Evolutionary conservation across 2,797 vertebrate species (phyloP), one percentile per base, ranked within the genome.

Genomic region (Rhabdophis nuchalis): DNA sequence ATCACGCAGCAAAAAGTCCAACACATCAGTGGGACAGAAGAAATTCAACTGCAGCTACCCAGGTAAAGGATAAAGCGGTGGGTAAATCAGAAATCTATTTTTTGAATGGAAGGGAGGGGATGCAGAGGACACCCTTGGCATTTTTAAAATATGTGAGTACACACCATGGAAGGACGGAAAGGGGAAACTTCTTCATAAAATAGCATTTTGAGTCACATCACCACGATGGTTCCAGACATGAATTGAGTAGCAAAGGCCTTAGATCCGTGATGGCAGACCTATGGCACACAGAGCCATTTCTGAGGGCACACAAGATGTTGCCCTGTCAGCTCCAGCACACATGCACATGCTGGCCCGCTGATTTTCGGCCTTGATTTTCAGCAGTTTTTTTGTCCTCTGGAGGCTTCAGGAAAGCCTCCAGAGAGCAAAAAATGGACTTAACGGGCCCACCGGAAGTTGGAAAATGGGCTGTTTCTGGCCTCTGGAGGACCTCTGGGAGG

Each of bases 11-110:
- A 99, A 97, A 96, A 99, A 98, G 96, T 93, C 98, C 23, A 96
- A 98, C 14, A 96, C 98, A 1, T 96, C 98, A 0, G 94, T 98
- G 58, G 95, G 98, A 58, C 98, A 98, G 96, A 99, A 99, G 96
- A 98, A 98, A 94, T 98, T 98, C 32, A 98, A 97, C 96, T 99
- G 99, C 96, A 98, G 97, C 96, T 99, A 99, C 95, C 98, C 98
- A 97, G 99, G 99, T 99, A n/a, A 93, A 96, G 1, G 23, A 85
- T 61, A 20, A 36, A n/a, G 18, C 23, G 14, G 72, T 82, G 72
- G 72, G 72, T 82, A 82, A 82, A 46, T 46, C 32, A 82, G 41
- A 46, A 82, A 46, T 82, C 23, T 82, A 46, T 5, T 82, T 41
- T 41, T 82, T 82, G 10, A 46, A 25, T 72, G 72, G 36, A 25